These are phyloP conservation scores for Mactra quadrangularis DNA, from an alignment of 1,140 invertebrate genomes.

Conservation along the genomic window DNA sequence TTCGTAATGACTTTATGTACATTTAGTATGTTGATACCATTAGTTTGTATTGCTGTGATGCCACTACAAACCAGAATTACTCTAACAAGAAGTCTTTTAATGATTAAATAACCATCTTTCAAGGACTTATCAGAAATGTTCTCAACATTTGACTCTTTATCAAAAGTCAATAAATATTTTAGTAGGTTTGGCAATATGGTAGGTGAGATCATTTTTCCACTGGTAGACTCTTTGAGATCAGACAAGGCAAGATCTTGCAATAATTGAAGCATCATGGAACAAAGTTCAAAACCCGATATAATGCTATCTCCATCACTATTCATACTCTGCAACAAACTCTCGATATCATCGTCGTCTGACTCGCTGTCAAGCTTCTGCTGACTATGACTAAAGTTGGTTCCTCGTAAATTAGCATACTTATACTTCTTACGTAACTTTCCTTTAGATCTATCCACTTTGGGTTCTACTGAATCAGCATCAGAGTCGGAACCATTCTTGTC, in stretches of 20 bases:
- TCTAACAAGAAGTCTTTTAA: constrained; percentile 68
- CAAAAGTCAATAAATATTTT: constrained; percentile 45
- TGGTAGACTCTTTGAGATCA: constrained; percentile 61
- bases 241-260: constrained; percentile 67
- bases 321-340: constrained; percentile 30
- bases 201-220: constrained; percentile 68
- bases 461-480: constrained; percentile 28
- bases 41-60: constrained; percentile 70
- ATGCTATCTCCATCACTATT: constrained; percentile 21
- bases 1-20: constrained; percentile 49
- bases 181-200: constrained; percentile 70
- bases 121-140: constrained; percentile 41
- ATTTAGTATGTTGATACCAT: constrained; percentile 69
- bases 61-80: constrained; percentile 66
- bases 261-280: constrained; percentile 68
- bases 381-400: neutral
- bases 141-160: constrained; percentile 4
- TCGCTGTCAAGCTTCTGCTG: constrained; percentile 47
- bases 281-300: constrained; percentile 63
- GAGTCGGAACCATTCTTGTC: neutral
- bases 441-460: constrained; percentile 24
- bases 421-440: constrained; percentile 39
- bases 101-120: constrained; percentile 33
- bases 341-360: constrained; percentile 57
- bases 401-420: constrained; percentile 9